Conservation (phyloP, 2,888 invertebrate genomes). For the Standfussiana lucernea region DNA sequence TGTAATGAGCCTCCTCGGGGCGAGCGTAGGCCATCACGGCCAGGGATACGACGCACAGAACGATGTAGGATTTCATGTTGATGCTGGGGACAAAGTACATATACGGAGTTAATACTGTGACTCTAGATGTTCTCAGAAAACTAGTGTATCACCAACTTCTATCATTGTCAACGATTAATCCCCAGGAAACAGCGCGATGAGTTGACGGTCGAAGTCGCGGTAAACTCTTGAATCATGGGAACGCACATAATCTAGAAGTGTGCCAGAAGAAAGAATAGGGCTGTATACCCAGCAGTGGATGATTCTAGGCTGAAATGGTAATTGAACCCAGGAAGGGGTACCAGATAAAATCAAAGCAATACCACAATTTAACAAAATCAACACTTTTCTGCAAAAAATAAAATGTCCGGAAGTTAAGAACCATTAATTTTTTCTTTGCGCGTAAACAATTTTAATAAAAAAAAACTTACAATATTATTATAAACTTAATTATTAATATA, state of each 20-base stretch:
- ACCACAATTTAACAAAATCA: neutral
- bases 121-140: neutral
- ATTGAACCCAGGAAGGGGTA: neutral
- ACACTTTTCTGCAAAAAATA: neutral
- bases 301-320: neutral
- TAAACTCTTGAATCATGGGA: neutral
- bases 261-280: neutral
- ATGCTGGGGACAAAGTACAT: constrained; percentile 22
- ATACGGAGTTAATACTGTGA: neutral
- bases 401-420: neutral
- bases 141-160: neutral
- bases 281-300: neutral
- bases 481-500: neutral
- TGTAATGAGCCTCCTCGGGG: constrained; percentile 82
- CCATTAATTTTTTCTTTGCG: neutral
- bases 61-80: constrained; percentile 70
- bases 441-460: neutral
- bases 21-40: constrained; percentile 71
- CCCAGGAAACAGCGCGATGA: neutral
- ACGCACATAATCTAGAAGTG: no score
- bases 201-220: neutral
- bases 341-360: neutral
- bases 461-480: neutral
- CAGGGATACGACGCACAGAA: constrained; percentile 72
- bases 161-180: neutral